Evolutionary conservation across 2,113 vertebrate genomes (phyloP).

Genomic region (Perca flavescens): DNA sequence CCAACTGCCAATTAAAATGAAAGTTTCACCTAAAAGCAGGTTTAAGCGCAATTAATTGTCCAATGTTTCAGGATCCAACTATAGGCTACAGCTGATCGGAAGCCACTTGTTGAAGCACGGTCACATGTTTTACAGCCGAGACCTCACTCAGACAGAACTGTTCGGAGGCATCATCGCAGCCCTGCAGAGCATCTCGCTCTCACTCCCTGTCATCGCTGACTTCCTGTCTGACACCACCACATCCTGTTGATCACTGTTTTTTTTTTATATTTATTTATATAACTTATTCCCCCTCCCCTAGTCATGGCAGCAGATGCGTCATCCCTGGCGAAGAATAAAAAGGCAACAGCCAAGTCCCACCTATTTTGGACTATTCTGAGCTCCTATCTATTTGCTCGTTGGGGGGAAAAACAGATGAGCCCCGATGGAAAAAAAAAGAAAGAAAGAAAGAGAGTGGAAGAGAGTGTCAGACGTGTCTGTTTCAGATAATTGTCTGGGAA

Average conservation of each 20-base stretch:
- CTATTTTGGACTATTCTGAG: conserved; percentile 39
- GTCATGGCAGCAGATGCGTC: conserved; percentile 64
- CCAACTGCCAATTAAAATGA: not conserved
- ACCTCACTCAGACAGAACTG: too few relatives aligned
- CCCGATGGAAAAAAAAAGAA: conserved; percentile 3
- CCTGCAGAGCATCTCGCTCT: conserved; percentile 27
- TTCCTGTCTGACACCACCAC: conserved; percentile 83
- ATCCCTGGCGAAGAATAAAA: conserved; percentile 47
- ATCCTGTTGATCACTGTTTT: conserved; percentile 80
- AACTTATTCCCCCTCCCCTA: not conserved
- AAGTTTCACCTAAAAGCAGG: too few relatives aligned
- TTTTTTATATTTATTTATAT: not conserved
- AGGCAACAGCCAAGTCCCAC: conserved; percentile 57
- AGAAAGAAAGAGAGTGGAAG: not conserved
- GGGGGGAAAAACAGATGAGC: conserved; percentile 56
- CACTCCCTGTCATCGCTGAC: conserved; percentile 50
- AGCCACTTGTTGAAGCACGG: not conserved
- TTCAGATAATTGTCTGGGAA: conserved; percentile 69
- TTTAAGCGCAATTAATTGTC: not conserved
- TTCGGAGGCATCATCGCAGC: not conserved
- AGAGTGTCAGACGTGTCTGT: conserved; percentile 60
- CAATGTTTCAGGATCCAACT: not conserved
- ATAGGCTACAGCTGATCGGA: not conserved
- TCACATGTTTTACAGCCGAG: not conserved
- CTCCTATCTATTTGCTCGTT: conserved; percentile 50